Conservation (phyloP, 2,888 invertebrate genomes). For the Callyntrura sp. region DNA sequence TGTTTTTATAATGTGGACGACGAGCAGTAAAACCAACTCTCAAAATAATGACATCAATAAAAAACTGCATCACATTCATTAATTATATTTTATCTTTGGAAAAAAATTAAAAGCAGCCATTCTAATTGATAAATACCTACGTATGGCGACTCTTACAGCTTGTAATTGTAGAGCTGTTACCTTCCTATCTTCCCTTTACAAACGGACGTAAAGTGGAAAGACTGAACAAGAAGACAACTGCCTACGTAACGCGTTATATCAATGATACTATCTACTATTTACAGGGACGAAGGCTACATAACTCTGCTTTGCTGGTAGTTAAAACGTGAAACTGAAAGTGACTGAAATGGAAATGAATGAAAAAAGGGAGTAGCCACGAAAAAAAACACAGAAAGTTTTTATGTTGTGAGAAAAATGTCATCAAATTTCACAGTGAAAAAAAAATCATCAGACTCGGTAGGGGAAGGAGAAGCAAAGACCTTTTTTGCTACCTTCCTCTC, state of each 20-base stretch:
- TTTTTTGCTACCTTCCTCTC: neutral
- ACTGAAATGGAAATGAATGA: slow-evolving; percentile 29
- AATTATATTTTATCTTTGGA: neutral
- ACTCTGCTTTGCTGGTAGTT: neutral
- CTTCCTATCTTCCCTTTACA: slow-evolving; percentile 8
- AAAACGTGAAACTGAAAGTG: slow-evolving; percentile 28
- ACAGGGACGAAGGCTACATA: too few relatives aligned
- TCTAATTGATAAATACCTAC: slow-evolving; percentile 56
- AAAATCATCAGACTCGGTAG: slow-evolving; percentile 9
- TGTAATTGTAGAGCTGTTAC: neutral
- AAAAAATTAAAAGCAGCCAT: slow-evolving; percentile 20
- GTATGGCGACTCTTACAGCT: neutral
- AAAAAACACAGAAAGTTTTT: slow-evolving; percentile 2
- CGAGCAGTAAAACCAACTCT: slow-evolving; percentile 29
- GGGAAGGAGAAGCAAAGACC: neutral
- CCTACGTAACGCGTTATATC: too few relatives aligned
- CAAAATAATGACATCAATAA: slow-evolving; percentile 20
- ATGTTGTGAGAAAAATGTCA: slow-evolving; percentile 68
- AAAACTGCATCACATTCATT: slow-evolving; percentile 44
- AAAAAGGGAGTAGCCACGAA: slow-evolving; percentile 44
- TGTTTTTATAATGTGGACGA: too few relatives aligned
- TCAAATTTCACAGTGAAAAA: slow-evolving; percentile 63
- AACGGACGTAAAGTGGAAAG: slow-evolving; percentile 33
- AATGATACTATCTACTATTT: neutral
- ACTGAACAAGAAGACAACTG: too few relatives aligned